phyloP scores from a whole-genome alignment of 2,113 vertebrate genomes.

The Podilymbus podiceps region DNA sequence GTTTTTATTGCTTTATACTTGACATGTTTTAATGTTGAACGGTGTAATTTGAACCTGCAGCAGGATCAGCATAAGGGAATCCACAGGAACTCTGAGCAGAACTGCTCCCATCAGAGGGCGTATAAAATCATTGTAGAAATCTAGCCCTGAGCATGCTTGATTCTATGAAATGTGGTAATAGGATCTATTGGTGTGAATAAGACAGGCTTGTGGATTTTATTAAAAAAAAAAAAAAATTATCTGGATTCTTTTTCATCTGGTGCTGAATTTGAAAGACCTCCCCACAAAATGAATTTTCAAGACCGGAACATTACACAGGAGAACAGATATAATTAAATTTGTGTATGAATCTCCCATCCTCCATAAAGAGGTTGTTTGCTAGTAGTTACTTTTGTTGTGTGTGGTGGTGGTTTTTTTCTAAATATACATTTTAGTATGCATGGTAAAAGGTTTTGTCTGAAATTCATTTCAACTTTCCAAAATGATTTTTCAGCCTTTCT shows the following conservation, averaged over 20 bases:
- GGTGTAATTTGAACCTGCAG: neutral
- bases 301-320: neutral
- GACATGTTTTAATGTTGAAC: fast-evolving
- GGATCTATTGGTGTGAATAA: neutral
- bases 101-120: neutral
- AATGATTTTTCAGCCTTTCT: constrained; percentile 24
- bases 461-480: neutral
- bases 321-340: neutral
- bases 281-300: neutral
- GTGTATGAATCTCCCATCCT: neutral
- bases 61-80: neutral
- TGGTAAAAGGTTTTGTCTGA: neutral
- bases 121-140: neutral
- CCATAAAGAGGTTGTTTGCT: neutral
- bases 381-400: neutral
- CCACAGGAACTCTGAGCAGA: neutral
- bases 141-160: neutral
- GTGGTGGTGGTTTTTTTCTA: neutral
- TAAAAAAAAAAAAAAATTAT: neutral
- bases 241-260: neutral
- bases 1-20: neutral
- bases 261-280: neutral
- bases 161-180: neutral
- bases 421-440: neutral
- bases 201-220: neutral